Conservation (phyloP, 2,888 invertebrate genomes). For the Ypsolopha sequella region DNA sequence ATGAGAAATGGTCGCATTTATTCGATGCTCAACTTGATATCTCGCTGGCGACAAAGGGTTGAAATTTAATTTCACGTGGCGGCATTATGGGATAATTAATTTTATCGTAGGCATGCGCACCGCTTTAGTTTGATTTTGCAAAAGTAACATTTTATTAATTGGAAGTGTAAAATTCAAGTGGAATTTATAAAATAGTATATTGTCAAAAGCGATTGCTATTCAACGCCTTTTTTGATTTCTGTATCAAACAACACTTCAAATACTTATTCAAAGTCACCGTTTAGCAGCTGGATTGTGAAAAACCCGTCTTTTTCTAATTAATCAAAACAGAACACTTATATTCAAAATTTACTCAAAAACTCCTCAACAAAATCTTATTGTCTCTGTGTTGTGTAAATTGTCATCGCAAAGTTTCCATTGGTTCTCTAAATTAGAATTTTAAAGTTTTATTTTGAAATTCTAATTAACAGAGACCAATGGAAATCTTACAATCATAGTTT, state of each 20-base stretch:
- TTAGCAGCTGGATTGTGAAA: no score
- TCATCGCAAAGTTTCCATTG: no score
- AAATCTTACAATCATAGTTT: no score
- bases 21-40: constrained; percentile 62
- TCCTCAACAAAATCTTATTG: no score
- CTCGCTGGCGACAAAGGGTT: constrained; percentile 44
- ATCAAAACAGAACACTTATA: no score
- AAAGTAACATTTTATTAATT: neutral
- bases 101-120: constrained; percentile 14
- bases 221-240: neutral
- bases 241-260: neutral
- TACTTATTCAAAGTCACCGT: no score
- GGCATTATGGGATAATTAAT: constrained; percentile 54
- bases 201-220: neutral
- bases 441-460: no score
- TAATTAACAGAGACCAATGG: no score
- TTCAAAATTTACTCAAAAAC: no score
- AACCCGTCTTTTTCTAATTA: no score
- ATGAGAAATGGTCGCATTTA: constrained; percentile 66
- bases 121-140: neutral
- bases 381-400: no score
- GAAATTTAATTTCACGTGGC: constrained; percentile 60
- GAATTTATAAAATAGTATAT: neutral
- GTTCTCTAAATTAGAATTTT: no score
- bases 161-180: neutral